These are phyloP conservation scores for Sebastes elongatus DNA, from an alignment of 2,797 vertebrate genomes.

Conservation along the genomic window DNA sequence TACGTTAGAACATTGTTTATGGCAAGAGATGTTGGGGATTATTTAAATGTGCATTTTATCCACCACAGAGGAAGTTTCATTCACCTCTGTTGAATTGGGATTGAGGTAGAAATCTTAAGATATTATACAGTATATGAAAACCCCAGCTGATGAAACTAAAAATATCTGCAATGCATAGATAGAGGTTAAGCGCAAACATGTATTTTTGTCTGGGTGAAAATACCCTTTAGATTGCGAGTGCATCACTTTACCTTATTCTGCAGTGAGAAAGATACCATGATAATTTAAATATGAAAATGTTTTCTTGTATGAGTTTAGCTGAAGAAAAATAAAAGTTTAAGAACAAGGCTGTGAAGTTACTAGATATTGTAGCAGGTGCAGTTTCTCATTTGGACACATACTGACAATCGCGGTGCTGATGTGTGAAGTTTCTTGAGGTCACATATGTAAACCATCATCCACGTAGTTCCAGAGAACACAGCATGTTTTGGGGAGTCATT, in stretches of 20 bases:
- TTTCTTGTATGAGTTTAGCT: background rate
- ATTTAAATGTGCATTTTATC: background rate
- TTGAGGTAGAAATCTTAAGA: background rate
- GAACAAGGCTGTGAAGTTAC: background rate
- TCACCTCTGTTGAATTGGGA: background rate
- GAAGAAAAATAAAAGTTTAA: background rate
- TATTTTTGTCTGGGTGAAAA: background rate
- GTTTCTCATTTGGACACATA: background rate
- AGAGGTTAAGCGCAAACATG: background rate
- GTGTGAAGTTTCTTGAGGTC: background rate
- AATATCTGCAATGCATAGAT: background rate
- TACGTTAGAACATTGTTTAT: background rate
- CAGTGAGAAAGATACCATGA: background rate
- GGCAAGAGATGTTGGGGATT: background rate
- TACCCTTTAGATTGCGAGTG: background rate
- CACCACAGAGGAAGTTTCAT: background rate
- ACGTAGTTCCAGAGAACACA: background rate
- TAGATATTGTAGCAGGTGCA: background rate
- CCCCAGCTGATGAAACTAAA: too few relatives aligned
- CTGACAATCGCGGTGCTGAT: background rate
- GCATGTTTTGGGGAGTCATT: background rate
- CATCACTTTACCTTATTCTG: background rate
- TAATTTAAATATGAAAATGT: background rate
- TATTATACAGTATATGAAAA: background rate
- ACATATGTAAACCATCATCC: background rate